Evolutionary conservation across 2,113 vertebrate species (phyloP).

Genomic region (Anolis carolinensis): DNA sequence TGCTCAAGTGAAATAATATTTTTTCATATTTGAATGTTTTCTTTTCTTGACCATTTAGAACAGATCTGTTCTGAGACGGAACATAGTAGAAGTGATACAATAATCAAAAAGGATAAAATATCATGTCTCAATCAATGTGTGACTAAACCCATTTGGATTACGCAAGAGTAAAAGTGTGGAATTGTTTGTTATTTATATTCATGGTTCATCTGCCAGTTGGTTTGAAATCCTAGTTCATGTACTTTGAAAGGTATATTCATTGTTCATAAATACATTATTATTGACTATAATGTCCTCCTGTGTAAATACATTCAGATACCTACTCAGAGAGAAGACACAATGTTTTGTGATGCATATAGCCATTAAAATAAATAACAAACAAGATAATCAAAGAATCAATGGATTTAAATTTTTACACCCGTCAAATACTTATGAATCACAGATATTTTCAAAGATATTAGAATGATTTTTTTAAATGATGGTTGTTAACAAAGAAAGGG

Average conservation of each 20-base stretch:
- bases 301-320: constrained; percentile 24
- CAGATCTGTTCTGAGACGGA: constrained; percentile 34
- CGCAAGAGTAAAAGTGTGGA: constrained; percentile 13
- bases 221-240: rapidly evolving
- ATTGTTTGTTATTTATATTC: constrained; percentile 60
- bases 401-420: constrained; percentile 31
- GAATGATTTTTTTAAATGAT: constrained; percentile 44
- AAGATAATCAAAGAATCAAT: constrained; percentile 8
- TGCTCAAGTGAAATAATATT: constrained; percentile 52
- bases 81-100: constrained; percentile 43
- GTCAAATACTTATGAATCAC: constrained; percentile 72
- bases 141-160: constrained; percentile 23
- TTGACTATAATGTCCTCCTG: background rate
- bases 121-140: constrained; percentile 23
- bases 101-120: constrained; percentile 23
- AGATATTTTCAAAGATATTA: constrained; percentile 61
- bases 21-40: constrained; percentile 8
- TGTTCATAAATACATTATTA: constrained; percentile 1
- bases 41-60: constrained; percentile 6
- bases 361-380: constrained; percentile 64
- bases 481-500: constrained; percentile 41
- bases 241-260: background rate
- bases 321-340: constrained; percentile 13
- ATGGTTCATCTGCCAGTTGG: constrained; percentile 48
- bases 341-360: constrained; percentile 51